A percentile compares a stretch with the other conserved stretches of the same genome.
Conservation (phyloP, 1,140 invertebrate species). For the Himalopsyche phryganea region DNA sequence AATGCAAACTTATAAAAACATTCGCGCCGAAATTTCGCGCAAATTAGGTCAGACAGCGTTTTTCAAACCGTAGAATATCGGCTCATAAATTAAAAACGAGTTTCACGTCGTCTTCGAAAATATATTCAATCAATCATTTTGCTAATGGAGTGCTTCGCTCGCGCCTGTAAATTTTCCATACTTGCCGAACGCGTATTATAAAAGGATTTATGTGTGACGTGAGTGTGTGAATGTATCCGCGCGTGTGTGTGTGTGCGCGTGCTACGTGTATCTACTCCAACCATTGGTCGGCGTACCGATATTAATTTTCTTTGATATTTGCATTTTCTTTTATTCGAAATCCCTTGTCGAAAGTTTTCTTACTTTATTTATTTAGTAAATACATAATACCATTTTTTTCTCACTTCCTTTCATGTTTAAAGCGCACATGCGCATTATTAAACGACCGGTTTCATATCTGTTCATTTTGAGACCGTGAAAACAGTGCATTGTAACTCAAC, state of each 20-base stretch:
- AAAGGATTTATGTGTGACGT: slow-evolving; percentile 17
- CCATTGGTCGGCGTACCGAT: neutral
- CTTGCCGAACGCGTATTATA: slow-evolving; percentile 18
- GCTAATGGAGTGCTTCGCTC: slow-evolving; percentile 23
- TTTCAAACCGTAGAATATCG: slow-evolving; percentile 18
- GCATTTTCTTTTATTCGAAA: too few species aligned
- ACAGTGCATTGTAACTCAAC: too few species aligned
- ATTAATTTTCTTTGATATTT: too few species aligned
- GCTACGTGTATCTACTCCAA: neutral
- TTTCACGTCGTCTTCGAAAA: slow-evolving; percentile 24
- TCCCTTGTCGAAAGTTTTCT: too few species aligned
- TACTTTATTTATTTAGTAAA: too few species aligned
- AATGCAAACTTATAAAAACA: too few species aligned
- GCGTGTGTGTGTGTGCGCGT: neutral
- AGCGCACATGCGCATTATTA: too few species aligned
- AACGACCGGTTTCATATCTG: too few species aligned
- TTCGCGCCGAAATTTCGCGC: neutral
- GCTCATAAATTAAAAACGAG: slow-evolving; percentile 28
- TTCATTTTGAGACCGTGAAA: too few species aligned
- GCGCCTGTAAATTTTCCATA: slow-evolving; percentile 22
- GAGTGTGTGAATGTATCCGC: neutral
- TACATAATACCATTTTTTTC: too few species aligned
- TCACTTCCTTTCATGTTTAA: too few species aligned
- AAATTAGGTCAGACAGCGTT: slow-evolving; percentile 30
- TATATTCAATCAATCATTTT: slow-evolving; percentile 32